Evolutionary conservation across 2,797 vertebrate species (phyloP).

Genomic region (Nyctibius grandis): DNA sequence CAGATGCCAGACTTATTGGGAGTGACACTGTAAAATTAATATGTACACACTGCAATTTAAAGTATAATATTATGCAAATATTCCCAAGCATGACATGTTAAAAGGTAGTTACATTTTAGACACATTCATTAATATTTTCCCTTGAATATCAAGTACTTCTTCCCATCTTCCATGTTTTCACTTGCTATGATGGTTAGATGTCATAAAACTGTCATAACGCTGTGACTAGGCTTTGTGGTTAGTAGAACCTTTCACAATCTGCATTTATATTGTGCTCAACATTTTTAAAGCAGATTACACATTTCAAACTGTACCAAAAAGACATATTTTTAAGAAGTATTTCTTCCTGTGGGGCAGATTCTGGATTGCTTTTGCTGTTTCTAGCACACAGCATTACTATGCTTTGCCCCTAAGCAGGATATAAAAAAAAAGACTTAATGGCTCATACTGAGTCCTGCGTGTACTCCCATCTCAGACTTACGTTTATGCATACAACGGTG

Average conservation of each 20-base stretch:
- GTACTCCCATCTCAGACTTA: background rate
- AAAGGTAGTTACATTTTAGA: conserved; percentile 38
- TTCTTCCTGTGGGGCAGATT: background rate
- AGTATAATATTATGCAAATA: conserved; percentile 50
- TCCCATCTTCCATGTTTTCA: conserved; percentile 41
- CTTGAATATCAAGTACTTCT: conserved; percentile 39
- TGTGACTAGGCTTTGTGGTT: conserved; percentile 49
- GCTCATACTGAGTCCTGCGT: background rate
- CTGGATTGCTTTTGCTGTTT: background rate
- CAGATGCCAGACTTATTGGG: background rate
- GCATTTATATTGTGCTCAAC: background rate
- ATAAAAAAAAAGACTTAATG: background rate
- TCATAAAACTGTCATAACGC: conserved; percentile 53
- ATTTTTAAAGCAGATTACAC: background rate
- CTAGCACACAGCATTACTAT: background rate
- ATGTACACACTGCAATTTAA: conserved; percentile 11
- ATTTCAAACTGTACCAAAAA: background rate
- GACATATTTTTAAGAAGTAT: background rate
- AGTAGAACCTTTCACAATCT: background rate
- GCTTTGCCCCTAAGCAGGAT: background rate
- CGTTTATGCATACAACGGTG: background rate
- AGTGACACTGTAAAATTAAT: conserved; percentile 18
- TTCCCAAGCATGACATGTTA: conserved; percentile 12
- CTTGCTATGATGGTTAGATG: conserved; percentile 38
- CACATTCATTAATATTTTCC: conserved; percentile 52